Conservation (phyloP, 2,113 vertebrate species). For the Vulpes vulpes region DNA sequence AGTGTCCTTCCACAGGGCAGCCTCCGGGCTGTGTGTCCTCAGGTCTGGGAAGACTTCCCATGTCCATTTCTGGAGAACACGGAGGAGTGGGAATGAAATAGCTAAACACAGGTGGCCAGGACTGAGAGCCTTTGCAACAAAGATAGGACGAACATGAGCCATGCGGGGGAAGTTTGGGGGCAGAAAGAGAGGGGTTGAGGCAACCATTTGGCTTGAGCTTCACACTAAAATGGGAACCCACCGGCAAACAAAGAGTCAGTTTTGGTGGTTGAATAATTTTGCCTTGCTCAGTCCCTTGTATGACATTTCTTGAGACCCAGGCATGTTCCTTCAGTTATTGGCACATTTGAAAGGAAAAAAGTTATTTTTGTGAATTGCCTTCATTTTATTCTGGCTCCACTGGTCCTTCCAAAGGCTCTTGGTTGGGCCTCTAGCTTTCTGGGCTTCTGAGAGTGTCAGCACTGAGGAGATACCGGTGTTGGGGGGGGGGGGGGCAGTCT, state of each 20-base stretch:
- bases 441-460: background rate
- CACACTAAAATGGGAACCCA: accelerated
- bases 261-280: background rate
- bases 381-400: background rate
- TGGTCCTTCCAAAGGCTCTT: background rate
- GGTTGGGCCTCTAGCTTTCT: background rate
- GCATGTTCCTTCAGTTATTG: background rate
- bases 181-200: too few species aligned
- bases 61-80: too few species aligned
- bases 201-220: accelerated
- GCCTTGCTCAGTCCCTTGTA: background rate
- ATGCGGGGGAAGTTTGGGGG: accelerated
- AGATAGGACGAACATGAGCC: background rate
- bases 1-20: accelerated
- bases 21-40: accelerated
- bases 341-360: background rate
- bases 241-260: accelerated
- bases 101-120: background rate
- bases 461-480: too few species aligned
- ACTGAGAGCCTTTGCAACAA: too few species aligned
- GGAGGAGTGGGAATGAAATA: accelerated
- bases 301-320: background rate
- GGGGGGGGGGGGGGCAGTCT: background rate
- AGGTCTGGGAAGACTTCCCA: accelerated
- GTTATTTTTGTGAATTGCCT: background rate